Evolutionary conservation across 2,888 invertebrate genomes (phyloP).

Genomic region (Cheilosia impressa): DNA sequence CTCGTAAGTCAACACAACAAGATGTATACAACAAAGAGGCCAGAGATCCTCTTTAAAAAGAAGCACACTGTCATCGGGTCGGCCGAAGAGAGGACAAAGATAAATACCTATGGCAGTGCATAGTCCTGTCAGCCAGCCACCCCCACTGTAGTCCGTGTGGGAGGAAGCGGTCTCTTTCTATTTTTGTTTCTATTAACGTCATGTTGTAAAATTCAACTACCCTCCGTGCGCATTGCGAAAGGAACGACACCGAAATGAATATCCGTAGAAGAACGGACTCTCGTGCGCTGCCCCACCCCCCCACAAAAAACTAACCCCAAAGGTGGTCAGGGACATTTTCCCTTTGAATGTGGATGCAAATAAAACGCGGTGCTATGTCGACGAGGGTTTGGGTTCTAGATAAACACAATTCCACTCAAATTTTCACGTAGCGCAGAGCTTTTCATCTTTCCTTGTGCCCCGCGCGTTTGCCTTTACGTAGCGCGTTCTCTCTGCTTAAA

Average conservation of each 20-base stretch:
- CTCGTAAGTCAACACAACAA: constrained; percentile 71
- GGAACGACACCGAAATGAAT: constrained; percentile 35
- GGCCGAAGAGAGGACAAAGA: constrained; percentile 37
- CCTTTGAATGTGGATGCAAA: constrained; percentile 62
- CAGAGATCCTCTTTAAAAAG: constrained; percentile 45
- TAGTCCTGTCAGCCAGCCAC: constrained; percentile 7
- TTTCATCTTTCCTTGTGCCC: constrained; percentile 13
- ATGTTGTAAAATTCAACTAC: constrained; percentile 55
- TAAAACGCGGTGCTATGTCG: constrained; percentile 57
- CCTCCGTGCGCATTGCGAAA: not conserved
- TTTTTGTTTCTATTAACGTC: constrained; percentile 59
- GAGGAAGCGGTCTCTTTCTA: constrained; percentile 8
- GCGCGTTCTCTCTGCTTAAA: constrained; percentile 39
- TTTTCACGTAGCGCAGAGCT: constrained; percentile 49
- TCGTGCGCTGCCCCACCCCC: not conserved
- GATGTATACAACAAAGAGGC: constrained; percentile 46
- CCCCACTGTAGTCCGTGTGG: constrained; percentile 1
- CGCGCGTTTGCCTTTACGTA: not conserved
- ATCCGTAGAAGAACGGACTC: constrained; percentile 40
- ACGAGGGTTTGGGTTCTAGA: constrained; percentile 22
- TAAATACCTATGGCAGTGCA: constrained; percentile 20
- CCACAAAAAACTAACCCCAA: constrained; percentile 41
- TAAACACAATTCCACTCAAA: constrained; percentile 49
- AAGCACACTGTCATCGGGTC: constrained; percentile 48
- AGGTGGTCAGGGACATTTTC: constrained; percentile 73